phyloP scores from a whole-genome alignment of 2,113 vertebrate genomes.

The Calidris pugnax region DNA sequence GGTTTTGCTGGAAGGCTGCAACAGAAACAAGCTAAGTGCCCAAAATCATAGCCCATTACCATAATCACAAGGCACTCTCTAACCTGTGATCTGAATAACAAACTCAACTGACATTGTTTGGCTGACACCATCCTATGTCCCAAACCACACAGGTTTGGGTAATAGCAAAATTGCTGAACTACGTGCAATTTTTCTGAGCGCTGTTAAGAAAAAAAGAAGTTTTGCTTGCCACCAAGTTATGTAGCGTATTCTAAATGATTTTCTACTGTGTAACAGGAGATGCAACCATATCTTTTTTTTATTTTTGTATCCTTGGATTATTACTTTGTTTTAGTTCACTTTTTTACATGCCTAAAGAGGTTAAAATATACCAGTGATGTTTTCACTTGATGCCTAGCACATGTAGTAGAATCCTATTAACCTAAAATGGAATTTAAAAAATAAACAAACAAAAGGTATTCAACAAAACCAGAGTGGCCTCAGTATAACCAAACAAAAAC shows the following conservation, averaged over 20 bases:
- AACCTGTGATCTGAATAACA: background rate
- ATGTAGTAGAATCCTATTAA: background rate
- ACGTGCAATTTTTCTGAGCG: background rate
- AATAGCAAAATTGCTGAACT: background rate
- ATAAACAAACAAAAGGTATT: background rate
- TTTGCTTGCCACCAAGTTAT: background rate
- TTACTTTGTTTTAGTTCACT: background rate
- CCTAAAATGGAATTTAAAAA: background rate
- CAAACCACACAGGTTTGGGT: background rate
- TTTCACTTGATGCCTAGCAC: background rate
- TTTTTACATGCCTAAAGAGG: background rate
- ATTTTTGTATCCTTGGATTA: background rate
- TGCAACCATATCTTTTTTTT: background rate
- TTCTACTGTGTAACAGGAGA: background rate
- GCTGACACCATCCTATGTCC: background rate
- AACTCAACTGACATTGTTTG: background rate
- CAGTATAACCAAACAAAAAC: background rate
- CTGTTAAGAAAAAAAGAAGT: background rate
- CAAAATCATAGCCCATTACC: background rate
- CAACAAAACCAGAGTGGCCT: background rate
- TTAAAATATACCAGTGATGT: background rate
- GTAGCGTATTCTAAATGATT: background rate
- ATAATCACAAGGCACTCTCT: background rate
- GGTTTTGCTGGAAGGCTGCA: background rate
- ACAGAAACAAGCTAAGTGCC: background rate